Evolutionary conservation across 2,888 invertebrate species (phyloP).

Genomic region (Dinocampus coccinellae): DNA sequence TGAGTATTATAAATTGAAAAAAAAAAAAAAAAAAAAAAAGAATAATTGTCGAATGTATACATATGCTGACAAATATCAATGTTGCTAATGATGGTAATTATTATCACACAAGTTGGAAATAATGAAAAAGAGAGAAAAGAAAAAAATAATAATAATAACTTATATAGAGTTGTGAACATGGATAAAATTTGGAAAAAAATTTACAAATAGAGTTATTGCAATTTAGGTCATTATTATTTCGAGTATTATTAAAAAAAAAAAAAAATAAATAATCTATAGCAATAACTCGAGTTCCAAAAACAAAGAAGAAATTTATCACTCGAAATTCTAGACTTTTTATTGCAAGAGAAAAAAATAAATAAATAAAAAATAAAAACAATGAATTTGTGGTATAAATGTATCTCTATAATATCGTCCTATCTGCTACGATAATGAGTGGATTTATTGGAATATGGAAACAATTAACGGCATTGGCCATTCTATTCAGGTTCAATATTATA

Average conservation of each 20-base stretch:
- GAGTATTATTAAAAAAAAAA: neutral
- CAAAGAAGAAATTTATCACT: neutral
- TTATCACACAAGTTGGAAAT: neutral
- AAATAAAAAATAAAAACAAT: neutral
- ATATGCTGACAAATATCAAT: neutral
- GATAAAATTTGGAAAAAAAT: neutral
- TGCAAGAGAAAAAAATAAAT: neutral
- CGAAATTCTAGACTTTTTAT: neutral
- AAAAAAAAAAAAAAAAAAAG: neutral
- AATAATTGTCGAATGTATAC: neutral
- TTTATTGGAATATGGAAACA: neutral
- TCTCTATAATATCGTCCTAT: neutral
- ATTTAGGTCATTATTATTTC: neutral
- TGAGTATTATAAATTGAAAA: neutral
- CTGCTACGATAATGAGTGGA: neutral
- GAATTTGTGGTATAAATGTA: neutral
- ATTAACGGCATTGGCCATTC: neutral
- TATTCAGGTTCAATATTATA: neutral
- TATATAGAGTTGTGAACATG: neutral
- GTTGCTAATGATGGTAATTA: neutral
- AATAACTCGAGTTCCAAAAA: neutral
- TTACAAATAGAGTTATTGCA: neutral
- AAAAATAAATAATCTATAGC: neutral
- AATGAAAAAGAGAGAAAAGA: neutral
- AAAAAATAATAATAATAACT: neutral